Evolutionary conservation across 2,113 vertebrate genomes (phyloP).

Genomic region (Protobothrops flavoviridis): DNA sequence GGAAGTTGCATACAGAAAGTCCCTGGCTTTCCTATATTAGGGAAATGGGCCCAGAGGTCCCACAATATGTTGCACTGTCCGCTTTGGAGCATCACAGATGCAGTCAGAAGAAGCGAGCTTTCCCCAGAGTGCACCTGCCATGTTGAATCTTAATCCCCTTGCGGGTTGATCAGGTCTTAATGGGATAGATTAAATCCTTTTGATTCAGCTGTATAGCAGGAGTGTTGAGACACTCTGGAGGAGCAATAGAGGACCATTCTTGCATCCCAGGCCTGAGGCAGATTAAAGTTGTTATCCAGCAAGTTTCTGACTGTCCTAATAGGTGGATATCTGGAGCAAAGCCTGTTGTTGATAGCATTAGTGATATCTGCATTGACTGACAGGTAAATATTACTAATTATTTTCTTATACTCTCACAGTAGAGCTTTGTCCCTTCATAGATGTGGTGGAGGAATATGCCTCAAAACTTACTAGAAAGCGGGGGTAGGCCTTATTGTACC

Average conservation of each 20-base stretch:
- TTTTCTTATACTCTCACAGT: background rate
- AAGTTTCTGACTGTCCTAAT: background rate
- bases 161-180: background rate
- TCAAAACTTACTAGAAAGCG: background rate
- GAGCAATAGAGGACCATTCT: background rate
- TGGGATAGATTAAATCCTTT: too few relatives aligned
- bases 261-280: background rate
- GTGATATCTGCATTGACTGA: background rate
- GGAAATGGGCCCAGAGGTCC: background rate
- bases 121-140: background rate
- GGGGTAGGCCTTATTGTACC: background rate
- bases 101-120: background rate
- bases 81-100: background rate
- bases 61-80: background rate
- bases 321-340: background rate
- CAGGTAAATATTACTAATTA: background rate
- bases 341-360: background rate
- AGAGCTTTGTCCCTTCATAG: background rate
- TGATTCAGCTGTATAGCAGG: too few relatives aligned
- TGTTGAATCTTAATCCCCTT: background rate
- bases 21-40: background rate
- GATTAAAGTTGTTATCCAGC: background rate
- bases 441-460: background rate
- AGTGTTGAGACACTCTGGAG: too few relatives aligned
- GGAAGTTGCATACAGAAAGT: background rate